Evolutionary conservation across 2,113 vertebrate genomes (phyloP).

Genomic region (Empidonax traillii): DNA sequence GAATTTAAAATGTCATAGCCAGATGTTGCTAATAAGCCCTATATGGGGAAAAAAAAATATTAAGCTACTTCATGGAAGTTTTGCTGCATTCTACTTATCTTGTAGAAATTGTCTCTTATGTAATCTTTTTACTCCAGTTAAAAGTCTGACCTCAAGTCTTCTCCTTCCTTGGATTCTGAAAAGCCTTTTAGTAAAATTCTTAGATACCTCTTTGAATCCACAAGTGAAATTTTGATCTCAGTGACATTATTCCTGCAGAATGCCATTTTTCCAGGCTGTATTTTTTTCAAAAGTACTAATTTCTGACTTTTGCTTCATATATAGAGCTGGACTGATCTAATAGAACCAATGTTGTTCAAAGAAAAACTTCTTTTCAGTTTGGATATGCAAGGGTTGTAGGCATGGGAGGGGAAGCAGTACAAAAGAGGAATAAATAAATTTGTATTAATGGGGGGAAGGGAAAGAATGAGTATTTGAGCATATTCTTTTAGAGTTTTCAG

Average conservation of each 20-base stretch:
- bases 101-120: background rate
- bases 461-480: background rate
- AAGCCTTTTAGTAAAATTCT: background rate
- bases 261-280: background rate
- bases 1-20: background rate
- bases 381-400: background rate
- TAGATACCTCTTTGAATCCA: background rate
- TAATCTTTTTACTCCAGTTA: background rate
- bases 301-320: background rate
- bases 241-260: background rate
- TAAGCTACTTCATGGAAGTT: background rate
- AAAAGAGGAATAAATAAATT: background rate
- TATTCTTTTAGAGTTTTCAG: background rate
- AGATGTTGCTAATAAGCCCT: background rate
- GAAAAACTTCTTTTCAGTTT: background rate
- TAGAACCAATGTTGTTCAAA: background rate
- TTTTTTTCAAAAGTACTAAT: background rate
- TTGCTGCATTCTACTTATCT: background rate
- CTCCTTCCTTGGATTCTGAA: background rate
- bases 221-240: background rate
- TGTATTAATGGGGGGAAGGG: background rate
- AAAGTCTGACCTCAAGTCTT: background rate
- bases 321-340: background rate
- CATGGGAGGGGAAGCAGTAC: background rate
- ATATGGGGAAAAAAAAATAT: background rate